Conservation (phyloP, 2,888 invertebrate genomes). For the Hartigia nigra region DNA sequence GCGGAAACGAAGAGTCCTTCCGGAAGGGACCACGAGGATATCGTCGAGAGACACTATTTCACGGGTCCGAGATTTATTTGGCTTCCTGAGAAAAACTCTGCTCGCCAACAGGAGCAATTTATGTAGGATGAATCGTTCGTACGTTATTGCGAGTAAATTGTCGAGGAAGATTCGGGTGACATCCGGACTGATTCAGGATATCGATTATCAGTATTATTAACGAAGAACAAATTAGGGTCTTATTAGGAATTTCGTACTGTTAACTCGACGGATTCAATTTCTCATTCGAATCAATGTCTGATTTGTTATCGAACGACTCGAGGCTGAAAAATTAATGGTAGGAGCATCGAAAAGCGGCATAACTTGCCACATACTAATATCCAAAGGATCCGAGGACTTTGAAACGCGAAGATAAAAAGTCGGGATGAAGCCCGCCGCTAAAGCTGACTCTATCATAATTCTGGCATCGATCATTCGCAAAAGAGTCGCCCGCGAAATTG, state of each 20-base stretch:
- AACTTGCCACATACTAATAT: constrained; percentile 21
- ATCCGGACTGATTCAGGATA: not conserved
- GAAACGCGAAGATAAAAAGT: constrained; percentile 5
- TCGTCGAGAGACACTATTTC: not conserved
- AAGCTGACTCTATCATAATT: constrained; percentile 38
- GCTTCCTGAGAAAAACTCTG: not conserved
- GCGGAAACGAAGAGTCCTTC: not conserved
- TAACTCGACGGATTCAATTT: not conserved
- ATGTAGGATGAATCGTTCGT: not conserved
- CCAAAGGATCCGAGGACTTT: constrained; percentile 8
- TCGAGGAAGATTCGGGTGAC: not conserved
- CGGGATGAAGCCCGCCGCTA: not conserved
- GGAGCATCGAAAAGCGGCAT: constrained; percentile 4
- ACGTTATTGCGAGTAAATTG: not conserved
- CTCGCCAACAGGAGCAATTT: not conserved
- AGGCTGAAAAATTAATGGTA: not conserved
- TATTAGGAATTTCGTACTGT: not conserved
- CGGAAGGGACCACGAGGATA: not conserved
- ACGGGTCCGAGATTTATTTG: not conserved
- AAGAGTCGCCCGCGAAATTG: constrained; percentile 22
- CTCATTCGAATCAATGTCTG: not conserved
- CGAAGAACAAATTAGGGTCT: not conserved
- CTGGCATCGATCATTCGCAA: constrained; percentile 52
- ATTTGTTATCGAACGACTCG: not conserved
- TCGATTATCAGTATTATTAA: not conserved